Conservation (phyloP, 2,797 vertebrate species). For the Phataginus tricuspis region DNA sequence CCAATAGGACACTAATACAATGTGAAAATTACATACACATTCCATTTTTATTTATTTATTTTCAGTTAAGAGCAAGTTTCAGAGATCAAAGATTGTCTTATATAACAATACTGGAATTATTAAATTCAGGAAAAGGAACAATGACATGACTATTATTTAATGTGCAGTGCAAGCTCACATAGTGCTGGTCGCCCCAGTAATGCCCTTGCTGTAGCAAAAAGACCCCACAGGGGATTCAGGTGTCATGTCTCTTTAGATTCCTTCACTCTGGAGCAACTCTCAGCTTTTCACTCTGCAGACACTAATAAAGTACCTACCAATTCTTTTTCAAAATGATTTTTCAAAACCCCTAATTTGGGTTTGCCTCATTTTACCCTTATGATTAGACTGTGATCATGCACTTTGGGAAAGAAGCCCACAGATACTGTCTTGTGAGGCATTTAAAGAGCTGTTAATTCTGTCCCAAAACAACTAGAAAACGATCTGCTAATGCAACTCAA, state of each 20-base stretch:
- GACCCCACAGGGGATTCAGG: neutral
- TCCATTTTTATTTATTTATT: neutral
- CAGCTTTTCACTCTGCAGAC: neutral
- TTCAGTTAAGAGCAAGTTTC: neutral
- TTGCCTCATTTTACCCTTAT: neutral
- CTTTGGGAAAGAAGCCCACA: neutral
- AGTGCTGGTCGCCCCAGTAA: neutral
- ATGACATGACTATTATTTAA: neutral
- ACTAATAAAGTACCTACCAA: neutral
- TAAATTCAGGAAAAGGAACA: neutral
- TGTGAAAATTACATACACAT: neutral
- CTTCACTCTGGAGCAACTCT: neutral
- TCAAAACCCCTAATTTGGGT: neutral
- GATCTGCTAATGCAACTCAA: neutral
- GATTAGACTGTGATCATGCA: neutral
- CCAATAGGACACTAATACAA: neutral
- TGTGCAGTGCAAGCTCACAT: neutral
- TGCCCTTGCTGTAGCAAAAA: neutral
- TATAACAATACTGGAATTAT: neutral
- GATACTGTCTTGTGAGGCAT: neutral
- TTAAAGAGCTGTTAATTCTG: neutral
- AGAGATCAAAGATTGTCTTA: neutral
- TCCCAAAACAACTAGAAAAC: constrained; percentile 22
- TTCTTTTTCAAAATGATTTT: neutral
- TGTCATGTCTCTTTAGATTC: neutral